A percentile compares a stretch with the other conserved stretches of the same genome.
phyloP scores from a whole-genome alignment of 2,888 invertebrate species.

The Amblyteles armatorius region DNA sequence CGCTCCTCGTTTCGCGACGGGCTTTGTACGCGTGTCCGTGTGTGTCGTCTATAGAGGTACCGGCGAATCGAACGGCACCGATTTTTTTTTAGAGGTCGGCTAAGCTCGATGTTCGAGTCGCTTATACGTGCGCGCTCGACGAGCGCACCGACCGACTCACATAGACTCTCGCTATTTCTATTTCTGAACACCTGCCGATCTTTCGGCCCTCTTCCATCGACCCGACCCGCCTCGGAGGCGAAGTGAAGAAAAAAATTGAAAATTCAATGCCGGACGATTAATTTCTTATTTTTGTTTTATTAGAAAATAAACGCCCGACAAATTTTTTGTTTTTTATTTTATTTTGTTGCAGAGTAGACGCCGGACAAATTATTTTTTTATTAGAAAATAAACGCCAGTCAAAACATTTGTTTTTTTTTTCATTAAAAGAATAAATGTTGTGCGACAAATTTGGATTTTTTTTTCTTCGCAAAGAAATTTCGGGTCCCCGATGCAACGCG shows the following conservation, averaged over 20 bases:
- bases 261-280: neutral
- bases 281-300: neutral
- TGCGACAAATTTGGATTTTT: too few relatives aligned
- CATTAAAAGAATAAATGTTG: too few relatives aligned
- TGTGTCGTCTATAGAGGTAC: neutral
- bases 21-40: neutral
- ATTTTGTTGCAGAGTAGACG: too few relatives aligned
- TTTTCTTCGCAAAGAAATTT: neutral
- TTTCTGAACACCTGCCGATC: constrained; percentile 50
- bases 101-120: constrained; percentile 1
- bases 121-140: constrained; percentile 6
- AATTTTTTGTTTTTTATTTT: too few relatives aligned
- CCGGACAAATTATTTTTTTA: too few relatives aligned
- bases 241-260: neutral
- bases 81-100: constrained; percentile 47
- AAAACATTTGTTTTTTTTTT: too few relatives aligned
- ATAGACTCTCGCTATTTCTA: constrained; percentile 33
- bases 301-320: too few relatives aligned
- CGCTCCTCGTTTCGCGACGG: neutral
- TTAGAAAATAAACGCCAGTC: too few relatives aligned
- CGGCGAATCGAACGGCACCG: constrained; percentile 51
- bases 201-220: constrained; percentile 21
- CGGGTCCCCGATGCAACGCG: neutral
- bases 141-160: neutral
- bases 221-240: neutral